Conservation (phyloP, 2,888 invertebrate genomes). For the Rosalia funebris region DNA sequence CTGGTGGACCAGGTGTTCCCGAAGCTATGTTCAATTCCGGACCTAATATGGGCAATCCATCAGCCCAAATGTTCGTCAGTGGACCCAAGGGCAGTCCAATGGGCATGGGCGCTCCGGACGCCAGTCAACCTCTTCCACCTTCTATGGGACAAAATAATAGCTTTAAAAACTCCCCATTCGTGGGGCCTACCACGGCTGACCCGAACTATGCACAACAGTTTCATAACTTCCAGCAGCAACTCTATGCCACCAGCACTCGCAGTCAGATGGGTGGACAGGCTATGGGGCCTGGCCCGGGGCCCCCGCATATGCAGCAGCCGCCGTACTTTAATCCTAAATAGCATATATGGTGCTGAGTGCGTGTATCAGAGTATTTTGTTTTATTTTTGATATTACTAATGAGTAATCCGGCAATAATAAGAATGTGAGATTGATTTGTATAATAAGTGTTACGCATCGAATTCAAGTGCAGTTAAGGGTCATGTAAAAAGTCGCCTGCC, state of each 20-base stretch:
- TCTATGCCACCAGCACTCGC: conserved; percentile 87
- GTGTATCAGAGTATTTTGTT: conserved; percentile 61
- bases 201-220: conserved; percentile 95
- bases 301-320: conserved; percentile 64
- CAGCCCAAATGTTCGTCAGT: conserved; percentile 70
- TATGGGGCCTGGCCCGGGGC: conserved; percentile 65
- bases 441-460: conserved; percentile 61
- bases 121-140: conserved; percentile 80
- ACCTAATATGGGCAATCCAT: conserved; percentile 63
- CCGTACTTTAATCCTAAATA: conserved; percentile 64
- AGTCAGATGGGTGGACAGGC: conserved; percentile 67
- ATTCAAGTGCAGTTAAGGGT: conserved; percentile 64
- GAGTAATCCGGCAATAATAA: conserved; percentile 63
- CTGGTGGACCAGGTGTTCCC: conserved; percentile 56
- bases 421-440: conserved; percentile 59
- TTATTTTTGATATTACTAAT: conserved; percentile 65
- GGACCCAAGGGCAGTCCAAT: conserved; percentile 70
- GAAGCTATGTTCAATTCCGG: conserved; percentile 57
- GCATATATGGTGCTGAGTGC: conserved; percentile 62
- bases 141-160: conserved; percentile 79
- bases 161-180: conserved; percentile 83
- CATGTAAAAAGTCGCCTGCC: conserved; percentile 61
- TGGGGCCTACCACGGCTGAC: conserved; percentile 86
- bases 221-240: conserved; percentile 94
- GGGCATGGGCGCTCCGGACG: conserved; percentile 69